phyloP scores from a whole-genome alignment of 2,888 invertebrate genomes.

The Cryptocheilus praepositus region DNA sequence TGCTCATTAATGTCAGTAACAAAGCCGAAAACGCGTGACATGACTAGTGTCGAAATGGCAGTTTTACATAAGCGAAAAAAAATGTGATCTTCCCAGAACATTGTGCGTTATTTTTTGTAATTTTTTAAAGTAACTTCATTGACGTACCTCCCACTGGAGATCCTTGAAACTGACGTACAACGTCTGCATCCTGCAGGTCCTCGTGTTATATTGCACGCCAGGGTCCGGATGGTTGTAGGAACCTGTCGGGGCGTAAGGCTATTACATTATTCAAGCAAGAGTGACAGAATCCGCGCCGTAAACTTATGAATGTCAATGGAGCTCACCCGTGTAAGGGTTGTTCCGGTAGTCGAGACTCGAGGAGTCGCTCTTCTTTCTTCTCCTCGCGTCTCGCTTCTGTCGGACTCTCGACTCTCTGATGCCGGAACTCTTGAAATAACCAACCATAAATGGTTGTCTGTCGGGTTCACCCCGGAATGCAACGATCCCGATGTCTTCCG shows the following conservation, averaged over 20 bases:
- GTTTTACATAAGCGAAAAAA: too few species aligned
- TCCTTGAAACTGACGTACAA: constrained; percentile 95
- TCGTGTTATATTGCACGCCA: constrained; percentile 73
- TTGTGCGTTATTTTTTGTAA: too few species aligned
- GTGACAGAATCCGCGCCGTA: too few species aligned
- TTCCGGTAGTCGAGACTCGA: constrained; percentile 75
- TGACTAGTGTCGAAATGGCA: too few species aligned
- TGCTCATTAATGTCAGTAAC: too few species aligned
- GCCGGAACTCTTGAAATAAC: constrained; percentile 85
- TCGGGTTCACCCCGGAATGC: constrained; percentile 86
- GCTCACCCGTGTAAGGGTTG: constrained; percentile 78
- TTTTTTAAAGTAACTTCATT: too few species aligned
- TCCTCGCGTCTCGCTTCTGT: constrained; percentile 78
- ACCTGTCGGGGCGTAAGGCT: too few species aligned
- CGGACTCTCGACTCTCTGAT: constrained; percentile 77
- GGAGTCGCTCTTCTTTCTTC: constrained; percentile 76
- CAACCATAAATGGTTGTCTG: constrained; percentile 94
- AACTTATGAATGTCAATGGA: background rate
- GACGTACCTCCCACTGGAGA: constrained; percentile 87
- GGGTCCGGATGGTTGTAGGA: constrained; percentile 53
- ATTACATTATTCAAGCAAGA: too few species aligned
- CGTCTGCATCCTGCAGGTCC: constrained; percentile 92
- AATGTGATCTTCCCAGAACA: background rate
- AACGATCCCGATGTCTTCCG: constrained; percentile 90
- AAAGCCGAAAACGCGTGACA: too few species aligned